Conservation (phyloP, 2,113 vertebrate species). For the Apteryx mantelli region DNA sequence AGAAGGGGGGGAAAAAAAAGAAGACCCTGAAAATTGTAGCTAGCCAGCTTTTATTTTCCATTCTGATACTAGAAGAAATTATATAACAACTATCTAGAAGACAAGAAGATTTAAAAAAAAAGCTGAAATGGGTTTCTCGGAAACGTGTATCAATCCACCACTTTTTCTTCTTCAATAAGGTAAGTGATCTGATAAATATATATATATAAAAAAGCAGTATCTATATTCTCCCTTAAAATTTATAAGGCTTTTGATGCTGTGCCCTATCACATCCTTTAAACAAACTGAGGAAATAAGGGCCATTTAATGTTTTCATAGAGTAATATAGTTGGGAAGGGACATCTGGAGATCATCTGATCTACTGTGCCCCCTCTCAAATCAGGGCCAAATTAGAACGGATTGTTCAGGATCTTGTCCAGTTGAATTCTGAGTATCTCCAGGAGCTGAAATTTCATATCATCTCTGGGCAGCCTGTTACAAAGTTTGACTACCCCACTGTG, state of each 20-base stretch:
- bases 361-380: too few species aligned
- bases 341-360: not conserved
- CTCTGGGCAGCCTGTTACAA: too few species aligned
- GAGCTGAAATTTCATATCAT: too few species aligned
- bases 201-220: too few species aligned
- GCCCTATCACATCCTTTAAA: not conserved
- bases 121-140: not conserved
- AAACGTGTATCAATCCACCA: not conserved
- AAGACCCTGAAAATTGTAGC: not conserved
- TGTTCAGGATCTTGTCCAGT: too few species aligned
- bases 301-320: not conserved
- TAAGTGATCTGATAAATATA: not conserved
- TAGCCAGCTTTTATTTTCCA: not conserved
- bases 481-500: too few species aligned
- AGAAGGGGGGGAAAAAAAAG: rapidly evolving
- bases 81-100: not conserved
- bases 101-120: not conserved
- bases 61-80: not conserved
- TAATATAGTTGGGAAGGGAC: not conserved
- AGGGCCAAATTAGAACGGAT: too few species aligned
- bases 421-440: too few species aligned
- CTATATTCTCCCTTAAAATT: too few species aligned
- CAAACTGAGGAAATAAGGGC: not conserved
- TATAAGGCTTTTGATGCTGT: not conserved
- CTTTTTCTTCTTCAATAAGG: not conserved